Evolutionary conservation across 2,888 invertebrate species (phyloP).

Genomic region (Agapetus fuscipes): DNA sequence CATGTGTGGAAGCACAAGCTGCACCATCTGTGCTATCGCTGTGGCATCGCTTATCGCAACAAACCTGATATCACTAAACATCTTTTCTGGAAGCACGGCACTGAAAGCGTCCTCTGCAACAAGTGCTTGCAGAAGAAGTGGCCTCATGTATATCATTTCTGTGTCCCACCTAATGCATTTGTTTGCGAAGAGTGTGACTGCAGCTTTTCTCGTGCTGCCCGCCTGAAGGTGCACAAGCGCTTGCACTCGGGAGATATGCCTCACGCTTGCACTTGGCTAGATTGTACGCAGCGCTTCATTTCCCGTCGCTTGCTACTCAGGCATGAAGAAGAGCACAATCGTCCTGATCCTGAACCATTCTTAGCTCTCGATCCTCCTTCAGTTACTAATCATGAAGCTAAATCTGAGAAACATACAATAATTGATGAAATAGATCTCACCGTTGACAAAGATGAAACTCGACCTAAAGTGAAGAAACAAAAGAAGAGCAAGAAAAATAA

Average conservation of each 20-base stretch:
- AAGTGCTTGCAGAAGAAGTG: constrained; percentile 82
- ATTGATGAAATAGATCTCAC: constrained; percentile 20
- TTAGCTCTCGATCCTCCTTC: constrained; percentile 15
- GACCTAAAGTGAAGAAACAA: constrained; percentile 21
- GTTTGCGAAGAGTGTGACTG: constrained; percentile 72
- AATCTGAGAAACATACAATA: constrained; percentile 19
- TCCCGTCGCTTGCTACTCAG: constrained; percentile 68
- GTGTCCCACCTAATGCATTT: constrained; percentile 69
- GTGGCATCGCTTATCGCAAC: constrained; percentile 80
- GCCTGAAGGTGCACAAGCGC: constrained; percentile 75
- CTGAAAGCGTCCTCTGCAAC: constrained; percentile 77
- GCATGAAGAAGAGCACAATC: constrained; percentile 56
- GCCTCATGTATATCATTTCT: constrained; percentile 88
- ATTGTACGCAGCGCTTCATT: constrained; percentile 68
- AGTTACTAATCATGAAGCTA: constrained; percentile 19
- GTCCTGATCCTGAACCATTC: constrained; percentile 25
- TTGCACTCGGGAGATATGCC: constrained; percentile 63
- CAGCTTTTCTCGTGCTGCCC: constrained; percentile 65
- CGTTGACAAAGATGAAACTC: constrained; percentile 14
- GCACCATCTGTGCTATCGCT: constrained; percentile 78
- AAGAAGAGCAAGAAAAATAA: constrained; percentile 39
- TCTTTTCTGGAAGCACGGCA: constrained; percentile 88
- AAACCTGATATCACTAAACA: constrained; percentile 84
- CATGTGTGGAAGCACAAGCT: constrained; percentile 89
- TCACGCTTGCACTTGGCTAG: constrained; percentile 60